Conservation (phyloP, 2,888 invertebrate species). For the Trissolcus japonicus region DNA sequence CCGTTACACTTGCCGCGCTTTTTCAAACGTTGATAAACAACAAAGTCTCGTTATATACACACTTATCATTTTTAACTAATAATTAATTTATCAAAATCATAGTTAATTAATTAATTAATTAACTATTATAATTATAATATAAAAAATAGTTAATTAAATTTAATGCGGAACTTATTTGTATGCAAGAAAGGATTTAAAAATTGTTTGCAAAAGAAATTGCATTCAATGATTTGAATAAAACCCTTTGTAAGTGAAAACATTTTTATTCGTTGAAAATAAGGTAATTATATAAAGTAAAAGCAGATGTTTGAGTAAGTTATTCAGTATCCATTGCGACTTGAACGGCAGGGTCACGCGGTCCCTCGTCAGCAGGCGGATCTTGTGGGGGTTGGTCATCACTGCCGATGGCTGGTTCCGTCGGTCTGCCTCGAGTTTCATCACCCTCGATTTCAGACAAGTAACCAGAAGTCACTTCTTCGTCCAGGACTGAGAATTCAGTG, state of each 20-base stretch:
- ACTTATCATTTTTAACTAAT: no score
- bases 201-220: not conserved
- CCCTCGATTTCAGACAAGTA: slow-evolving; percentile 81
- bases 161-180: no score
- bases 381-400: slow-evolving; percentile 73
- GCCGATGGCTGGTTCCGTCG: slow-evolving; percentile 66
- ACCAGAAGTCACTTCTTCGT: slow-evolving; percentile 83
- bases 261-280: slow-evolving; percentile 50
- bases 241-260: slow-evolving; percentile 31
- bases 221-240: slow-evolving; percentile 8
- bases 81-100: no score
- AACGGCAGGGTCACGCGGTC: slow-evolving; percentile 76
- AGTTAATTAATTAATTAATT: no score
- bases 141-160: no score
- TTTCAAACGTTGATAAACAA: no score
- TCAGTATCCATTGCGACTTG: slow-evolving; percentile 77
- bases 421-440: slow-evolving; percentile 76
- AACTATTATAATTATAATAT: no score
- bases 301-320: slow-evolving; percentile 59
- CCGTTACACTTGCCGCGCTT: not conserved
- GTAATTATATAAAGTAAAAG: slow-evolving; percentile 15
- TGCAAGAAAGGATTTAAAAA: no score
- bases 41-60: no score
- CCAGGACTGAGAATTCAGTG: slow-evolving; percentile 86
- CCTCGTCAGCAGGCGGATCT: slow-evolving; percentile 73